phyloP scores from a whole-genome alignment of 2,888 invertebrate genomes.

The Trichopria drosophilae region DNA sequence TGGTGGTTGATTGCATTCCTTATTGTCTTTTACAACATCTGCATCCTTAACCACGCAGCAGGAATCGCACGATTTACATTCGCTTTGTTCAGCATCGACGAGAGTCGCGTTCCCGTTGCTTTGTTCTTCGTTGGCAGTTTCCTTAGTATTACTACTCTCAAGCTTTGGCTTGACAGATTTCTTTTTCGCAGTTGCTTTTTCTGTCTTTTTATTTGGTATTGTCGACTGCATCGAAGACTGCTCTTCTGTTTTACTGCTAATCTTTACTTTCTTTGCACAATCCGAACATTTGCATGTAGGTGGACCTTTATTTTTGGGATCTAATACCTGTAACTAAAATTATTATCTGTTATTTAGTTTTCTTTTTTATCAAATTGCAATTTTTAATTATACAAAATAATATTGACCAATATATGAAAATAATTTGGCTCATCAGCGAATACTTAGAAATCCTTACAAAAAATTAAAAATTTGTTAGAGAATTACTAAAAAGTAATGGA shows the following conservation, averaged over 20 bases:
- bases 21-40: conserved; percentile 23
- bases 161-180: conserved; percentile 35
- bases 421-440: background rate
- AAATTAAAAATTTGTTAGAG: no score
- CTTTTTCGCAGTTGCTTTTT: conserved; percentile 34
- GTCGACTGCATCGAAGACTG: conserved; percentile 36
- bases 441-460: no score
- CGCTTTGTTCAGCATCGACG: no score
- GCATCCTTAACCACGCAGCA: conserved; percentile 39
- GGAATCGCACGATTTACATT: conserved; percentile 37
- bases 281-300: conserved; percentile 54
- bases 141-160: conserved; percentile 40
- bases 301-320: conserved; percentile 52
- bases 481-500: no score
- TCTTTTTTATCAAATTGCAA: conserved; percentile 1
- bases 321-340: conserved; percentile 49
- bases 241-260: conserved; percentile 38
- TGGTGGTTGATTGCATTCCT: conserved; percentile 39
- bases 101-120: no score
- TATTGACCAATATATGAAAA: background rate
- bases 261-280: conserved; percentile 49
- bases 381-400: background rate
- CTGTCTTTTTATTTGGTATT: conserved; percentile 36
- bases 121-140: conserved; percentile 34
- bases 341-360: background rate